Base-by-base conservation (phyloP, 2,113 vertebrate species). In the Dunckerocampus dactyliophorus region DNA sequence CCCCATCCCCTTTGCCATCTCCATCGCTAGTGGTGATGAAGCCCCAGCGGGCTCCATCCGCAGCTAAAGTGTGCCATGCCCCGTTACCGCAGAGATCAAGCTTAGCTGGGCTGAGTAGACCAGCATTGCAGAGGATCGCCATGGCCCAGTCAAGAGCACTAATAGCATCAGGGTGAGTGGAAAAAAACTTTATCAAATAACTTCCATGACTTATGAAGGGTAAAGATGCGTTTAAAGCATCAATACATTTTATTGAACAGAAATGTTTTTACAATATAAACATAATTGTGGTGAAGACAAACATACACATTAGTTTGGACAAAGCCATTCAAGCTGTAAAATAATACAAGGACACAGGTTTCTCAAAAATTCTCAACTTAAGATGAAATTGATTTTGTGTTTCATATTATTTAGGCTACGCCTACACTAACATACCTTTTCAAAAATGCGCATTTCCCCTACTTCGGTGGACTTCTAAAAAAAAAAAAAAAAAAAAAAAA, bases 131-230 rank as follows among this genome's bases (percentile, higher is more conserved):
- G 77, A 92, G 93, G 71, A 91, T 98, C 20, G 95, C 95, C 42
- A 93, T 96, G 47, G 94, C 94, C 17, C 95, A 98, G 89, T 97
- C 95, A 77, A 92, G 93, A 16, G 93, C 95, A 3, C 93, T 98
- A 71, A 94, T 98, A 1, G 94, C 94, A 55, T 95, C 95, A 0
- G 95, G 95, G 95, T 97, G 87, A 92, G 95, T 89, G 19, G 46
- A 37, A 19, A 14, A 31, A 53, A 43, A 43, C 39, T 13, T 12
- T 39, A 37, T 37, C 6, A 37, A 10, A 39, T 39, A 39, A 14
- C 39, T 43, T 14, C 14, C 39, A 43, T 43, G 39, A 14, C 12
- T 43, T 43, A 43, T 43, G 12, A 12, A 43, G 39, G 13, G 39
- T 14, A 43, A 43, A 43, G 39, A 43, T 43, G 39, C 39, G 8